phyloP scores from a whole-genome alignment of 2,113 vertebrate genomes.

The Scolopax mira region DNA sequence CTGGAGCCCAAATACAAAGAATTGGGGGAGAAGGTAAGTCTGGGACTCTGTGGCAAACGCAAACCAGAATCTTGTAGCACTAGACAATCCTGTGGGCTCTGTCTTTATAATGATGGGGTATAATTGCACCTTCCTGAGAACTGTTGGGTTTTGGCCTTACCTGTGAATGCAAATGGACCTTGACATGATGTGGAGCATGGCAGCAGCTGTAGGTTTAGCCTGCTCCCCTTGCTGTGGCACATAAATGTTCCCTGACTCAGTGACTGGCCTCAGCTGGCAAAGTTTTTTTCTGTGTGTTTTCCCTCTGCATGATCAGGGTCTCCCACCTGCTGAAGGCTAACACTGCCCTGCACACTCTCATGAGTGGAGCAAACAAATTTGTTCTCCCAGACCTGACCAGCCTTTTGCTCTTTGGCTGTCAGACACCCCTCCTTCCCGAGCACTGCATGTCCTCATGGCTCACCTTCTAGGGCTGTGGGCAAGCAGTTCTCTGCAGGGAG shows the following conservation, averaged over 20 bases:
- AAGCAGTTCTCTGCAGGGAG: background rate
- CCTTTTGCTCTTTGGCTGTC: background rate
- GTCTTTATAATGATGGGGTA: accelerated
- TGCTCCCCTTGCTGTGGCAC: background rate
- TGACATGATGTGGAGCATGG: background rate
- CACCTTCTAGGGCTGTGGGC: no score
- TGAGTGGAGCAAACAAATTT: background rate
- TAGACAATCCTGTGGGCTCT: background rate
- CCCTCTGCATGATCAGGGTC: background rate
- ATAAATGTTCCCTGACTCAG: background rate
- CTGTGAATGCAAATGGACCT: accelerated
- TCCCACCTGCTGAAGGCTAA: background rate
- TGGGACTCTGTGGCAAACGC: background rate
- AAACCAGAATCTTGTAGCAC: background rate
- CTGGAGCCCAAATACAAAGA: conserved; percentile 97
- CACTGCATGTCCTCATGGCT: background rate
- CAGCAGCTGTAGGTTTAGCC: background rate
- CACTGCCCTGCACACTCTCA: background rate
- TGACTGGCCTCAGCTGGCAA: background rate
- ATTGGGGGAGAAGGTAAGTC: conserved; percentile 91
- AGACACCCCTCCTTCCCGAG: background rate
- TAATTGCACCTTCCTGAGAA: background rate
- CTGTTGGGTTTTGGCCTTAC: background rate
- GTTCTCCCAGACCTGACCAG: background rate
- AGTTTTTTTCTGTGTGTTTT: background rate